Evolutionary conservation across 2,797 vertebrate species (phyloP), one percentile per base, ranked within the genome.

Genomic region (Calcarius lapponicus): DNA sequence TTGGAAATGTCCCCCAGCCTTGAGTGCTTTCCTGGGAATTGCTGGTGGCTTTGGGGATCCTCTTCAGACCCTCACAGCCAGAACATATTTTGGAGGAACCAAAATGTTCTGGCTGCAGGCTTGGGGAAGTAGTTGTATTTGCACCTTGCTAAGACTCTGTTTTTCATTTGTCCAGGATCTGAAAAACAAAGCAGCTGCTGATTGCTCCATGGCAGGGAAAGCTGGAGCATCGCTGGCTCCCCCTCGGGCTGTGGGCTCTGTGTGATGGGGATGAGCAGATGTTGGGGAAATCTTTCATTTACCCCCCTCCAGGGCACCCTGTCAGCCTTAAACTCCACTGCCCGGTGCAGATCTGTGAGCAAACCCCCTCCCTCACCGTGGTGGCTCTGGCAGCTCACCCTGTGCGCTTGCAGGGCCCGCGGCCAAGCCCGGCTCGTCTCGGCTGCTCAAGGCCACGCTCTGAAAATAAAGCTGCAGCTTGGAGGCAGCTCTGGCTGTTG

Each of bases 181-280:
- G 36, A 58, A 61, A 92, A 74, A 64, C 13, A 36, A 65, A 81
- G 22, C 22, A 47, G 22, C 22, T 62, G 42, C 51, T 54, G 66
- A 40, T 4, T 40, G 64, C 31, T 47, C 0, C 25, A 50, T 7
- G 8, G 25, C 2, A 13, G 12, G 47, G 31, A 32, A 54, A 75
- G 32, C 15, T 4, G 1, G 36, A 76, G 34, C 18, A 0, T 19
- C 9, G 21, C 53, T 62, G 75, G 22, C 51, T 81, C 42, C n/a
- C 34, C 3, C 25, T 5, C 3, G 7, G 47, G 11, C 45, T 24
- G 15, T 10, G 56, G 0, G 0, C 24, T 65, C 3, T 14, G 36
- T 18, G 32, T 20, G 45, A 51, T 6, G 32, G 56, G 38, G 40
- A 10, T 17, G 31, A 79, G 38, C 47, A 50, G 36, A 79, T 8